Evolutionary conservation across 2,797 vertebrate genomes (phyloP), one percentile per base, ranked within the genome.

Genomic region (Neopelma chrysocephalum): DNA sequence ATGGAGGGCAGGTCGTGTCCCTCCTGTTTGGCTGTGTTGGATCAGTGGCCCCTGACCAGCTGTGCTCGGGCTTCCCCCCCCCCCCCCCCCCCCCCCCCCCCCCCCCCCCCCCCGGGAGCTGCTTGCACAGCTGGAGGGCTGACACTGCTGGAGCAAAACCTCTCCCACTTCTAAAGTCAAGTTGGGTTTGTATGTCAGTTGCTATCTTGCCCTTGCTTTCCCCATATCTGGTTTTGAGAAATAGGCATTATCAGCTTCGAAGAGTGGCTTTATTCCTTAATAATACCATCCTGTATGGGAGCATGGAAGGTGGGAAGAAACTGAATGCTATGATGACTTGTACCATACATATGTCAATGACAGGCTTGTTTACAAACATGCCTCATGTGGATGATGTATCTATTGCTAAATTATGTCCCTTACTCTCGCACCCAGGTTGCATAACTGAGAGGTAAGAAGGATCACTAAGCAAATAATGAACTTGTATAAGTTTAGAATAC

Each of bases 131-230:
- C 38, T 1, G 0, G 19, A 9, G 75, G 17, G 42, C 78, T 54
- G 16, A 3, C 4, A 0, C n/a, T 60, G 57, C 66, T 23, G 32
- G 10, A 48, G 15, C 20, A 50, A 53, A 85, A 14, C 54, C 40
- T 47, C 22, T 51, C 38, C 40, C 2, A 3, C 61, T 64, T 15
- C 3, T 56, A 2, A 48, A 66, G 48, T 34, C 20, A 9, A 3
- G 1, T 9, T 36, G 61, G 7, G 43, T 57, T 76, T 50, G 25
- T 23, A 25, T 57, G 27, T 10, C 0, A 0, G 5, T 43, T 1
- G 0, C 38, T 68, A 31, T 53, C 26, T 34, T 76, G 66, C 42
- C 56, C 9, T 40, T 90, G 31, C 42, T 65, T 76, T 65, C 54
- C 58, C 12, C 51, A 40, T 2, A 8, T 23, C 15, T 0, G 2